Evolutionary conservation across 2,113 vertebrate species (phyloP), one percentile per base, ranked within the genome.

Genomic region (Etheostoma spectabile): DNA sequence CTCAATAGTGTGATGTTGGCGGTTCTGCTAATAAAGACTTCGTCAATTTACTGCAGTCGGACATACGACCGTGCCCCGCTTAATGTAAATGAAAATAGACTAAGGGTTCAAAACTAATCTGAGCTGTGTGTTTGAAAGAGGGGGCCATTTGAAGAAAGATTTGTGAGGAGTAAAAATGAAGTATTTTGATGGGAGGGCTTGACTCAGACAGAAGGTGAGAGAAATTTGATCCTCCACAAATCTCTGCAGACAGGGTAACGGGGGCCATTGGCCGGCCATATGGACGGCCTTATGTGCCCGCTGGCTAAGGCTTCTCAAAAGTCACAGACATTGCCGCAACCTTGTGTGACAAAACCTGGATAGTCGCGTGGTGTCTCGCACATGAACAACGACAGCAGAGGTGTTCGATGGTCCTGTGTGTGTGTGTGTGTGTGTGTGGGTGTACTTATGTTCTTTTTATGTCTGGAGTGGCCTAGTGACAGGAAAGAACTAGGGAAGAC

Each of bases 231-330:
- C 87, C 76, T 67, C 35, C 46, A 55, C 69, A 56, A 18, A 18
- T 79, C 87, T 88, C 88, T 63, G 76, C 83, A 92, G 91, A 93
- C 86, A 67, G 86, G 45, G 55, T 46, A 67, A 73, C 30, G 67
- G 77, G 84, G 83, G 82, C 73, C 62, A 62, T 61, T 51, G 76
- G 70, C 77, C 79, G 45, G 64, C 86, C 92, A 94, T 89, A 94
- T 92, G 91, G 91, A 11, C 24, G 35, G 78, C 93, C 92, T 91
- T 86, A 76, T 93, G 91, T 73, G 84, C 88, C 91, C 48, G 65
- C 86, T 88, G 93, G 83, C 88, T 79, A 27, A 49, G 77, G 76
- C 80, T 60, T 65, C 21, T 53, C 69, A 81, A 35, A 73, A 77
- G 85, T 84, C 64, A 2, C 46, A 83, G 79, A 79, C 82, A 4